Percentiles rank a stretch among this genome's conserved stretches.
Conservation (phyloP, 2,113 vertebrate genomes). For the Nettapus auritus region DNA sequence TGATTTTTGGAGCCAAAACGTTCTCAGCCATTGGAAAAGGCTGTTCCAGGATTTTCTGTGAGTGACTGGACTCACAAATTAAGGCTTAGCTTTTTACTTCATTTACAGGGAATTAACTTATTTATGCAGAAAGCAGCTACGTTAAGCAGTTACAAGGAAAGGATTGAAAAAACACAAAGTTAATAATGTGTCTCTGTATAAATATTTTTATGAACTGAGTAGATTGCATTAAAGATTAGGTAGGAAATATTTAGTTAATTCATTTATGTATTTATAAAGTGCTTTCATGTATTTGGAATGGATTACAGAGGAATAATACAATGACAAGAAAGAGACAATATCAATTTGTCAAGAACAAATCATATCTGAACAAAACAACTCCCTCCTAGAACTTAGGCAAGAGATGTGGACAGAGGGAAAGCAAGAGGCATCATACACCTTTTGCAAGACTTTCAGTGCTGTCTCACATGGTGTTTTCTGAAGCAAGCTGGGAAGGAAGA, state of each 20-base stretch:
- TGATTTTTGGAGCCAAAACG: not conserved
- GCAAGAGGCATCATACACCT: accelerated
- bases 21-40: conserved; percentile 1
- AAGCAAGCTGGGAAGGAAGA: not conserved
- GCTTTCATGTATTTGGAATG: conserved; percentile 43
- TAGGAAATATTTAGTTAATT: conserved; percentile 28
- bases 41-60: conserved; percentile 25
- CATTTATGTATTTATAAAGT: conserved; percentile 48
- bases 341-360: conserved; percentile 18
- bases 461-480: not conserved
- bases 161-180: conserved; percentile 21
- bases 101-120: conserved; percentile 40
- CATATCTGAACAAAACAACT: not conserved
- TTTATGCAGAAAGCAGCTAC: conserved; percentile 16
- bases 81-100: conserved; percentile 34
- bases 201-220: conserved; percentile 44
- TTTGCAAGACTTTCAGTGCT: not conserved
- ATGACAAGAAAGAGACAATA: not conserved
- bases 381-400: not conserved
- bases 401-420: not conserved
- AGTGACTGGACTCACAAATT: conserved; percentile 48
- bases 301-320: conserved; percentile 1
- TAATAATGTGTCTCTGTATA: not conserved
- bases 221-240: conserved; percentile 37
- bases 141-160: not conserved